Percentiles rank a stretch among this genome's conserved stretches.
These are phyloP conservation scores for Oncorhynchus masou DNA, from an alignment of 2,113 vertebrate genomes.

Conservation along the genomic window DNA sequence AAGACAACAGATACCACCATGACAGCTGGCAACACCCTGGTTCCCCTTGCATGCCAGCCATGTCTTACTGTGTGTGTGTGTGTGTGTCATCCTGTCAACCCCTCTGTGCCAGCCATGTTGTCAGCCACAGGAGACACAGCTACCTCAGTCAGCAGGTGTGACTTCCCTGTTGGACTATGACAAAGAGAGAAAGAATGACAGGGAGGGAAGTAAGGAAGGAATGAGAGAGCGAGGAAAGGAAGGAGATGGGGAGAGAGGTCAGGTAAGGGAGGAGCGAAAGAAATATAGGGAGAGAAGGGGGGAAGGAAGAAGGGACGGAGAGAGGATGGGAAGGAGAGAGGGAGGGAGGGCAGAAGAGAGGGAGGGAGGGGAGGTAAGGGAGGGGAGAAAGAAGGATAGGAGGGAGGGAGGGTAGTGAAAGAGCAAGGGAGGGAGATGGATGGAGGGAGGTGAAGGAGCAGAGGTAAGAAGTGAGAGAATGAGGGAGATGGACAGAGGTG, in stretches of 20 bases:
- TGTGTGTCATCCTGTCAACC: background rate
- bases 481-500: no score
- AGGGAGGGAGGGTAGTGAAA: no score
- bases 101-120: conserved; percentile 28
- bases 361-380: no score
- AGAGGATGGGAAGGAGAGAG: conserved; percentile 3
- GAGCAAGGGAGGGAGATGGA: no score
- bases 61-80: conserved; percentile 10
- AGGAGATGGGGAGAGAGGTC: background rate
- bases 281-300: conserved; percentile 11
- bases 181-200: conserved; percentile 8
- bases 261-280: conserved; percentile 28
- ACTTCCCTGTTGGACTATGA: conserved; percentile 31
- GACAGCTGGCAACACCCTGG: background rate
- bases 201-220: conserved; percentile 6
- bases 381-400: no score
- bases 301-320: conserved; percentile 12
- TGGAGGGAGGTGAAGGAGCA: no score
- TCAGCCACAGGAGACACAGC: conserved; percentile 11
- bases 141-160: conserved; percentile 40
- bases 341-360: background rate
- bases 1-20: background rate
- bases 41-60: conserved; percentile 25
- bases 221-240: background rate
- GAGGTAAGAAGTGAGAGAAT: no score